phyloP scores from a whole-genome alignment of 2,113 vertebrate genomes.

The Aepyceros melampus region DNA sequence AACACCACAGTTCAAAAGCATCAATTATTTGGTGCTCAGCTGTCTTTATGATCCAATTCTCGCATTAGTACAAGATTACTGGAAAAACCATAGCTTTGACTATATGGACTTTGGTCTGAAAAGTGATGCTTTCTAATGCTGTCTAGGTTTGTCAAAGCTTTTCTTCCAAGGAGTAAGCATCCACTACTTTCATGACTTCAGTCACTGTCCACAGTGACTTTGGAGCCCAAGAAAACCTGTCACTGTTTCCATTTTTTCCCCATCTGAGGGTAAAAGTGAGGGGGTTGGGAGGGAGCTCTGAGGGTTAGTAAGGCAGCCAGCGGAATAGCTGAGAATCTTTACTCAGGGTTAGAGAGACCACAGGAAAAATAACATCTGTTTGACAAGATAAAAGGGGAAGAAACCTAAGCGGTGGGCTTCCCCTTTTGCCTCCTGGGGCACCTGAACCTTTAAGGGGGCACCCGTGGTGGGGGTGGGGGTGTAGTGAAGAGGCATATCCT shows the following conservation, averaged over 20 bases:
- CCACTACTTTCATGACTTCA: not conserved
- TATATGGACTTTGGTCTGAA: not conserved
- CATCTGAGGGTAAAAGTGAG: not conserved
- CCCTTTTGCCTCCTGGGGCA: conserved; percentile 60
- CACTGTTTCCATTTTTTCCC: not conserved
- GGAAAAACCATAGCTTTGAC: not conserved
- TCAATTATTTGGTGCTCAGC: not conserved
- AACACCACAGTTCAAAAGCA: not conserved
- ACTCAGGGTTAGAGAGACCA: not conserved
- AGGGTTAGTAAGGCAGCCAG: too few relatives aligned
- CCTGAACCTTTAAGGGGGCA: conserved; percentile 70
- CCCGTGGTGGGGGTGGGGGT: not conserved
- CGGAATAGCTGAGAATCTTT: not conserved
- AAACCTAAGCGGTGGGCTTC: conserved; percentile 58
- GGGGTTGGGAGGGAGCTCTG: accelerated
- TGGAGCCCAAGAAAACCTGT: not conserved
- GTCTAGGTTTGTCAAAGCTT: not conserved
- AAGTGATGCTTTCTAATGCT: not conserved
- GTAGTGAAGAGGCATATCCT: not conserved
- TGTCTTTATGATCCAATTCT: not conserved
- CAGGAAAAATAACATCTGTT: conserved; percentile 57
- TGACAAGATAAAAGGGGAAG: conserved; percentile 78
- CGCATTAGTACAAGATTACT: not conserved
- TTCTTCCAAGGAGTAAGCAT: not conserved
- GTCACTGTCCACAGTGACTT: not conserved